Conservation (phyloP, 2,797 vertebrate genomes). For the Acrossocheilus fasciatus region DNA sequence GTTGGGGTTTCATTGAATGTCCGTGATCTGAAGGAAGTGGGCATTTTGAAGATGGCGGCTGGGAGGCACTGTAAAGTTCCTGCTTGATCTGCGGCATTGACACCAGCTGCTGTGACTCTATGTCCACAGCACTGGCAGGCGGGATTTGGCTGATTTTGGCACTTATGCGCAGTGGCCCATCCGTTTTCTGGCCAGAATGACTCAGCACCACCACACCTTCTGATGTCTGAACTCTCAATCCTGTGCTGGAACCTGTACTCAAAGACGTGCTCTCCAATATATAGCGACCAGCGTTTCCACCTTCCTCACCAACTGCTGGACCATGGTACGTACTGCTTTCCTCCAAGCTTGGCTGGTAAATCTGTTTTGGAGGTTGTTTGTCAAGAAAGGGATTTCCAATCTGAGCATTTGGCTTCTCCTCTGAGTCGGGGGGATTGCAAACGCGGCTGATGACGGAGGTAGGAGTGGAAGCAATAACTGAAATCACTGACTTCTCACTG, state of each 20-base stretch:
- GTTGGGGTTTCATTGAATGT: slow-evolving; percentile 86
- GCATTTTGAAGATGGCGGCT: slow-evolving; percentile 85
- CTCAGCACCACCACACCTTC: slow-evolving; percentile 96
- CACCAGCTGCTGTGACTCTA: slow-evolving; percentile 95
- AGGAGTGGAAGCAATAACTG: slow-evolving; percentile 92
- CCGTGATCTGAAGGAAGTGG: slow-evolving; percentile 83
- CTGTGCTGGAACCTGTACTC: slow-evolving; percentile 84
- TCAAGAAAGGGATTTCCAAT: slow-evolving; percentile 81
- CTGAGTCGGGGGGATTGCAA: slow-evolving; percentile 88
- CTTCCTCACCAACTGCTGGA: slow-evolving; percentile 80
- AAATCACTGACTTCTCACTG: slow-evolving; percentile 83
- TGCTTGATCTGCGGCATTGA: slow-evolving; percentile 96
- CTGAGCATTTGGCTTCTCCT: slow-evolving; percentile 86
- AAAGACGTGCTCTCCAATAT: slow-evolving; percentile 81
- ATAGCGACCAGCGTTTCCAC: slow-evolving; percentile 85
- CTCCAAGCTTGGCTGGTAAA: slow-evolving; percentile 83
- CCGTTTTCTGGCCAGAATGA: slow-evolving; percentile 96
- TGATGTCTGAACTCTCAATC: slow-evolving; percentile 95
- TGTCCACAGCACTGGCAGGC: slow-evolving; percentile 92
- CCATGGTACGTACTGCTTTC: slow-evolving; percentile 88
- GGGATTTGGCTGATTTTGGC: slow-evolving; percentile 99
- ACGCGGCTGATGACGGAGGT: slow-evolving; percentile 97
- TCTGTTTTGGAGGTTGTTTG: slow-evolving; percentile 82
- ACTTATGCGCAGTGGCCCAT: slow-evolving; percentile 93
- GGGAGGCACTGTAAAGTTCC: slow-evolving; percentile 86